phyloP scores from a whole-genome alignment of 2,797 vertebrate genomes.

The Holocentrus rufus region DNA sequence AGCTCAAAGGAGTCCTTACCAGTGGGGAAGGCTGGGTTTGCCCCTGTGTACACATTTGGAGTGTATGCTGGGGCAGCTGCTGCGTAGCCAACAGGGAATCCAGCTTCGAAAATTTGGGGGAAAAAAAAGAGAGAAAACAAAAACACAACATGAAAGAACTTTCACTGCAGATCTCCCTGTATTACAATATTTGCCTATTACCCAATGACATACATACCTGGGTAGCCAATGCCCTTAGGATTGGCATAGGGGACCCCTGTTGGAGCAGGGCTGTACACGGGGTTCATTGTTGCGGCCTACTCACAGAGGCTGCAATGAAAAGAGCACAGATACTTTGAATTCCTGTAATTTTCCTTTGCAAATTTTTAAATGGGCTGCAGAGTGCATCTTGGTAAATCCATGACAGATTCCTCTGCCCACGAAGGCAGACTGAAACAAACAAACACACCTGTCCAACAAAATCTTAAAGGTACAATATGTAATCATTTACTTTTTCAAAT shows the following conservation, averaged over 20 bases:
- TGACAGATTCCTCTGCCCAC: background rate
- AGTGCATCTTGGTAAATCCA: background rate
- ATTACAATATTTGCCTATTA: background rate
- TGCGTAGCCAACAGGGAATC: conserved; percentile 95
- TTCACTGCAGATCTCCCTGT: background rate
- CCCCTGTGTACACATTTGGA: conserved; percentile 91
- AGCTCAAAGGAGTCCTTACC: conserved; percentile 75
- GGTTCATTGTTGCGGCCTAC: conserved; percentile 90
- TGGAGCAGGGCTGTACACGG: conserved; percentile 96
- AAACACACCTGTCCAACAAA: no score
- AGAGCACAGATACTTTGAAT: background rate
- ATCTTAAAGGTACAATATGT: no score
- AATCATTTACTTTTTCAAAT: no score
- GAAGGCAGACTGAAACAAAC: no score
- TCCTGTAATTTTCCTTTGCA: no score
- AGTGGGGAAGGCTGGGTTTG: conserved; percentile 91
- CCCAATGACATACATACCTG: conserved; percentile 79
- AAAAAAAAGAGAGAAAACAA: conserved; percentile 3
- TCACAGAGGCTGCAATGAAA: conserved; percentile 55
- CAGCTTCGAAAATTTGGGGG: conserved; percentile 82
- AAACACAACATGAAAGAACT: conserved; percentile 15
- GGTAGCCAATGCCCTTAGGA: conserved; percentile 95
- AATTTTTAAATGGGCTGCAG: no score
- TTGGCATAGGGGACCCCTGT: conserved; percentile 98
- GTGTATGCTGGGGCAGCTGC: conserved; percentile 91